Evolutionary conservation across 2,113 vertebrate genomes (phyloP).

Genomic region (Gasterosteus aculeatus): DNA sequence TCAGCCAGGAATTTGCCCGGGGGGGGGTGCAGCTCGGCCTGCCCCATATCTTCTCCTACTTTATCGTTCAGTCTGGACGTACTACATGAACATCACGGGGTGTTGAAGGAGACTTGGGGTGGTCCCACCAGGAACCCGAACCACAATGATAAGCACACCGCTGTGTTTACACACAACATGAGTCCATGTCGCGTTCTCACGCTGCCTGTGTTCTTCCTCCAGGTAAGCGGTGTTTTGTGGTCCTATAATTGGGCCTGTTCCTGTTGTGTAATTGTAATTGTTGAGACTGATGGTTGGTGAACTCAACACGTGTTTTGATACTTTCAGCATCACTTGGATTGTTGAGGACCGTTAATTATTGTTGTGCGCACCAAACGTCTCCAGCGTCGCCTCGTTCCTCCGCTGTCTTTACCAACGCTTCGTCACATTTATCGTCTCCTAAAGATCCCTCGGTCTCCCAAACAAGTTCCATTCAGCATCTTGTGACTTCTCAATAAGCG

Average conservation of each 20-base stretch:
- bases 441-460: background rate
- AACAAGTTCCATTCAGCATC: background rate
- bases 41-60: no score
- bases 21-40: no score
- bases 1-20: no score
- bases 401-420: background rate
- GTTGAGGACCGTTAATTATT: background rate
- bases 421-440: background rate
- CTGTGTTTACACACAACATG: conserved; percentile 8
- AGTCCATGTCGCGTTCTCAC: background rate
- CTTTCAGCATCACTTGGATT: background rate
- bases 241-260: conserved; percentile 1
- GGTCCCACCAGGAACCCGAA: background rate
- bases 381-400: background rate
- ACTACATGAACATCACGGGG: no score
- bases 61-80: no score
- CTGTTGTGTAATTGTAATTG: conserved; percentile 14
- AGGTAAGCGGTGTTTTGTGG: background rate
- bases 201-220: background rate
- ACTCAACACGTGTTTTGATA: background rate
- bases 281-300: background rate
- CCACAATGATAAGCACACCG: background rate
- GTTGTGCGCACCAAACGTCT: background rate
- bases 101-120: background rate
- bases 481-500: no score